Conservation (phyloP, 35 echinoderm and acorn worm species). For the Heliocidaris tuberculata region DNA sequence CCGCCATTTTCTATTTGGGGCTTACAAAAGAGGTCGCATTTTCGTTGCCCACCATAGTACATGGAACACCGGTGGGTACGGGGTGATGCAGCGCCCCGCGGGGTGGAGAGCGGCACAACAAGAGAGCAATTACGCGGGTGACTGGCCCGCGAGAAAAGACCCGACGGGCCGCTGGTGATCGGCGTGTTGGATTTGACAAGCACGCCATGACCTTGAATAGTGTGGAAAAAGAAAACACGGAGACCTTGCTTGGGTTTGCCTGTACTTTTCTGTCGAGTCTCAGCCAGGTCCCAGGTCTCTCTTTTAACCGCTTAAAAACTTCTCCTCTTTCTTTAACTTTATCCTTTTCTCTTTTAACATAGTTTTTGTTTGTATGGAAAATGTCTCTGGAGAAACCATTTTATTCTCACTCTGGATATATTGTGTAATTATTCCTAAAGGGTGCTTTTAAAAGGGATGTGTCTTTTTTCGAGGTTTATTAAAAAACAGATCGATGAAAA, state of each 20-base stretch:
- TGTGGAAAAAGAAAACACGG: slow-evolving; percentile 44
- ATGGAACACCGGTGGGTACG: slow-evolving; percentile 13
- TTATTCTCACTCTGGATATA: too few relatives aligned
- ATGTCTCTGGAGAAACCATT: background rate
- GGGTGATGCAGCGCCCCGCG: slow-evolving; percentile 26
- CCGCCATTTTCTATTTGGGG: background rate
- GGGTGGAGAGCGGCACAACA: slow-evolving; percentile 39
- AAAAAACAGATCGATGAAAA: too few relatives aligned
- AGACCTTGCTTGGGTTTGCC: slow-evolving; percentile 34
- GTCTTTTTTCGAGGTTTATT: too few relatives aligned
- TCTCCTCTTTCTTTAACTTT: background rate
- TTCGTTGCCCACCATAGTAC: slow-evolving; percentile 17
- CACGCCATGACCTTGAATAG: slow-evolving; percentile 41
- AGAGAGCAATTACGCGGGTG: slow-evolving; percentile 48
- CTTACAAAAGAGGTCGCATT: background rate
- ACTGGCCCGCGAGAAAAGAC: slow-evolving; percentile 25
- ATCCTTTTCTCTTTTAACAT: background rate
- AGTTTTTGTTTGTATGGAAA: background rate
- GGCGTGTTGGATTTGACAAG: slow-evolving; percentile 52
- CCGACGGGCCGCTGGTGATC: slow-evolving; percentile 42
- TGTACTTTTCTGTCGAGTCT: slow-evolving; percentile 45
- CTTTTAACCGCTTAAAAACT: background rate
- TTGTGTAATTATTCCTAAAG: too few relatives aligned
- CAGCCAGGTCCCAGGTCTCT: slow-evolving; percentile 1
- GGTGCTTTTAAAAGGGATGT: too few relatives aligned